Evolutionary conservation across 1,140 invertebrate genomes (phyloP).

Genomic region (Octopus sinensis): DNA sequence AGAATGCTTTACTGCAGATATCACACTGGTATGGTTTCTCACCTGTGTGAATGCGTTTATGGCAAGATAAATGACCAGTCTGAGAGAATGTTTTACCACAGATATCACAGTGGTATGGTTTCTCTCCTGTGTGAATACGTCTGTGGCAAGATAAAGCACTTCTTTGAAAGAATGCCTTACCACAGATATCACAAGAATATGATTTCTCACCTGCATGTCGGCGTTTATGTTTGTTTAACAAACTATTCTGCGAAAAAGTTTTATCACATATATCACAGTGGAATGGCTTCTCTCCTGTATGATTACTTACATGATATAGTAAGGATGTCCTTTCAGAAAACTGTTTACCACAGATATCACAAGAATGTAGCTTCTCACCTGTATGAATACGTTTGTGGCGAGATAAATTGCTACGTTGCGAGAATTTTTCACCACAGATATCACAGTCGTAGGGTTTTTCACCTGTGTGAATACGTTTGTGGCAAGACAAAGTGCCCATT

Average conservation of each 20-base stretch:
- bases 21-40: conserved; percentile 89
- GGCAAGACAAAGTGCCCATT: too few species aligned
- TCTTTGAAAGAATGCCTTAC: conserved; percentile 65
- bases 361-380: too few species aligned
- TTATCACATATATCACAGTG: conserved; percentile 80
- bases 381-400: too few species aligned
- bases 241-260: conserved; percentile 26
- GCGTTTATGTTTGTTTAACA: conserved; percentile 69
- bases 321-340: too few species aligned
- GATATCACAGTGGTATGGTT: conserved; percentile 36
- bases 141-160: conserved; percentile 17
- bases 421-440: too few species aligned
- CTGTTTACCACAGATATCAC: too few species aligned
- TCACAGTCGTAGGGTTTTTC: too few species aligned
- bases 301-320: conserved; percentile 44
- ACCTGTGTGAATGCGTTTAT: conserved; percentile 83
- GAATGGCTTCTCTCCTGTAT: conserved; percentile 93
- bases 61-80: conserved; percentile 45
- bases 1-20: conserved; percentile 64
- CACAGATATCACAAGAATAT: conserved; percentile 82
- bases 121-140: conserved; percentile 29
- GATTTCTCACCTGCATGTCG: conserved; percentile 82
- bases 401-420: too few species aligned
- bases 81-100: conserved; percentile 32
- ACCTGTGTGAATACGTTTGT: too few species aligned